Evolutionary conservation across 2,888 invertebrate genomes (phyloP).

Genomic region (Erebia epiphron): DNA sequence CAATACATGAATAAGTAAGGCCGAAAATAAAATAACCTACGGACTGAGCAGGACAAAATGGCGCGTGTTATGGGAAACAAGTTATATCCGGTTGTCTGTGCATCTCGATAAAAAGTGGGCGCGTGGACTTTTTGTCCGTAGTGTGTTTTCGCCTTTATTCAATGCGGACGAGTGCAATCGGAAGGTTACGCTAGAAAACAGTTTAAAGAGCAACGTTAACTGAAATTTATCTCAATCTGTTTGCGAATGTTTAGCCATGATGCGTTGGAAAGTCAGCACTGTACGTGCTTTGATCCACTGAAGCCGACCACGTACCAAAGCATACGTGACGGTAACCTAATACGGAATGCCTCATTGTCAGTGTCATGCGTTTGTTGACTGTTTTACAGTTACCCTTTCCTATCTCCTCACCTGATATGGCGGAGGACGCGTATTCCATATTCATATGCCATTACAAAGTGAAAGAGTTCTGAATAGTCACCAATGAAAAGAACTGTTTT

Average conservation of each 20-base stretch:
- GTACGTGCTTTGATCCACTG: conserved; percentile 56
- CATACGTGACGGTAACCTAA: conserved; percentile 70
- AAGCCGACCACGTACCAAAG: conserved; percentile 62
- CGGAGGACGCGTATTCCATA: conserved; percentile 66
- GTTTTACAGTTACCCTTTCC: conserved; percentile 75
- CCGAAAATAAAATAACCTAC: too few relatives aligned
- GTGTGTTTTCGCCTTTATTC: too few relatives aligned
- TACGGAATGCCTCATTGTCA: conserved; percentile 72
- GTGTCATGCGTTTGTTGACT: conserved; percentile 73
- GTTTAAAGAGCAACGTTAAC: conserved; percentile 30
- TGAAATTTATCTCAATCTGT: conserved; percentile 36
- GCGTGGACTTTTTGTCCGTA: too few relatives aligned
- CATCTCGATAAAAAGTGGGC: too few relatives aligned
- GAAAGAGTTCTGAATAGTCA: conserved; percentile 56
- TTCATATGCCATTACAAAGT: conserved; percentile 63
- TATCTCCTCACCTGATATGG: conserved; percentile 60
- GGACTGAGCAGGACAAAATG: too few relatives aligned
- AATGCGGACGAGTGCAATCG: too few relatives aligned
- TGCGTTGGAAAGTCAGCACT: conserved; percentile 64
- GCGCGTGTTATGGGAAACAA: too few relatives aligned
- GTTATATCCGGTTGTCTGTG: too few relatives aligned
- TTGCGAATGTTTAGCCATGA: conserved; percentile 56
- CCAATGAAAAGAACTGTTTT: conserved; percentile 39
- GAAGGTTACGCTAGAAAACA: not conserved
- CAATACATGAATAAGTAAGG: too few relatives aligned